phyloP scores from a whole-genome alignment of 2,888 invertebrate genomes.

The Sturmia bella region DNA sequence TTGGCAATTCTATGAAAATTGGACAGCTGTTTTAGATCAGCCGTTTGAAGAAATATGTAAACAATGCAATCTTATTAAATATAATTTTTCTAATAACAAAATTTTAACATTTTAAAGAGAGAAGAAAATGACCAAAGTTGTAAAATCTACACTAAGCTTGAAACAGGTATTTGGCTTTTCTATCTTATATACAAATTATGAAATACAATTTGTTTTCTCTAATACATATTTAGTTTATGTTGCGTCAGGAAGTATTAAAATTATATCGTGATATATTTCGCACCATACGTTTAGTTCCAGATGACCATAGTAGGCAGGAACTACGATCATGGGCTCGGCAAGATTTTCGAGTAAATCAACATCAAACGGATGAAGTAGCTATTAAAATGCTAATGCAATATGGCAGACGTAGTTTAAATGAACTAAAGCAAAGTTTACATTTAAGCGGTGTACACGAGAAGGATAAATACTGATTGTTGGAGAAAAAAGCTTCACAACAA shows the following conservation, averaged over 20 bases:
- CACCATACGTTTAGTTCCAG: conserved; percentile 86
- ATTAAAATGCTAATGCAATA: conserved; percentile 88
- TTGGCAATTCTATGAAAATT: conserved; percentile 4
- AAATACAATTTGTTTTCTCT: conserved; percentile 69
- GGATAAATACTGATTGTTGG: conserved; percentile 28
- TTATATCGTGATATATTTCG: conserved; percentile 89
- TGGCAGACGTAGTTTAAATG: conserved; percentile 87
- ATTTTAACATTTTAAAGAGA: neutral
- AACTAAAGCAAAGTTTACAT: conserved; percentile 86
- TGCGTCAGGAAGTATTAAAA: conserved; percentile 89
- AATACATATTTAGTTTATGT: conserved; percentile 90
- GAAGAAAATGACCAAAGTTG: conserved; percentile 77
- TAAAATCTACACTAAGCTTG: conserved; percentile 83
- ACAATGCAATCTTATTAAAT: neutral
- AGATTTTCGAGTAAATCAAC: conserved; percentile 88
- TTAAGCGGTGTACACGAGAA: conserved; percentile 82
- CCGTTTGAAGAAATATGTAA: conserved; percentile 9
- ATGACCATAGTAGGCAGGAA: conserved; percentile 85
- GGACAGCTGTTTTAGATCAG: conserved; percentile 21
- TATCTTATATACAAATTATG: neutral
- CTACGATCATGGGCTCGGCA: conserved; percentile 87
- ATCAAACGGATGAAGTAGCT: conserved; percentile 87
- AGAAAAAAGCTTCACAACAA: too few species aligned
- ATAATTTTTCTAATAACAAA: neutral
- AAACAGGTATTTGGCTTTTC: conserved; percentile 83